Base-by-base conservation (phyloP, 2,888 invertebrate genomes). In the Papilio gigon region DNA sequence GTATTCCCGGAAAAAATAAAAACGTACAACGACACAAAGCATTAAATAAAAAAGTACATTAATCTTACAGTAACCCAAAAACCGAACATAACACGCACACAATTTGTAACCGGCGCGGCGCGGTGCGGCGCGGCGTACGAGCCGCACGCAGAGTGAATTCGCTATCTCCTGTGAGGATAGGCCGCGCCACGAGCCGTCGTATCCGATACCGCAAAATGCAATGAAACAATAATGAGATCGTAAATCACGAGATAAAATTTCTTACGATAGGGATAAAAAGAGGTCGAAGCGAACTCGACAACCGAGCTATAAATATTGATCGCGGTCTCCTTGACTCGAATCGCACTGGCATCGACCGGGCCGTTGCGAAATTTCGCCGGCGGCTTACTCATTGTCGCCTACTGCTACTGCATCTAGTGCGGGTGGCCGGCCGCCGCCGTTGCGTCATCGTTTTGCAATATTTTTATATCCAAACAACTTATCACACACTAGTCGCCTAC, bases 361-460 rank as follows among this genome's bases (percentile, higher is more conserved):
- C 77, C 77, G 77, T 90, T 90, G 84, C 84, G 84, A 88, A 89
- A 90, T 80, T 81, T 80, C 84, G 82, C 84, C 81, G 83, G 80
- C 76, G 80, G 78, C 82, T 87, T 86, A 87, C 82, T 88, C 87
- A 89, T 87, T 89, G 90, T 89, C 86, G 84, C 81, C 81, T 84
- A 84, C 84, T 85, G 86, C 81, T 84, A 84, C 84, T 85, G 86
- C 85, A 85, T 82, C 78, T 78, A 76, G 77, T 78, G 77, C 74
- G 73, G 44, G 58, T 50, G 65, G 53, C 67, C 63, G 62, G 14
- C 56, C 30, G 73, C 44, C 44, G 27, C 56, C 30, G 73, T 74
- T 74, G 75, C 77, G 69, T 76, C 75, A 72, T 22, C 50, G 58
- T 35, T 4, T 62, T 44, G 61, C 65, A 58, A 68, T 53, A 56